These are phyloP conservation scores for Bhutanitis thaidina DNA, from an alignment of 2,888 invertebrate species.

Conservation along the genomic window DNA sequence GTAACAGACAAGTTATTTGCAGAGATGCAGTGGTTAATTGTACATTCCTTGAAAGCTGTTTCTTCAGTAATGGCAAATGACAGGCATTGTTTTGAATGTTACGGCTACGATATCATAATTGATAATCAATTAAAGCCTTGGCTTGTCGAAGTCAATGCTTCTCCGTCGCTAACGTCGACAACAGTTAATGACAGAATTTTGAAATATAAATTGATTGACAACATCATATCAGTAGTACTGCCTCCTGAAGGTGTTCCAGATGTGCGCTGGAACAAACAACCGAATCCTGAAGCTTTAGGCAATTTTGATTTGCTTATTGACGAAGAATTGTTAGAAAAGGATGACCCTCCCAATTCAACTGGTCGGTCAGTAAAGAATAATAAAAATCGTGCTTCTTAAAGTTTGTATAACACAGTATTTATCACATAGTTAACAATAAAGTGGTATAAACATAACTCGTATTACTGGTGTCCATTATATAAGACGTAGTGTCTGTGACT, in stretches of 20 bases:
- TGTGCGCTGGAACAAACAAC: conserved; percentile 92
- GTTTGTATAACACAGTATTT: no score
- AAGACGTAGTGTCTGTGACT: no score
- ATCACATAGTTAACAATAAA: no score
- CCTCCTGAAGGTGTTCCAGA: conserved; percentile 94
- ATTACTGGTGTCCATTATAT: no score
- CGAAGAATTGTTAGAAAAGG: conserved; percentile 87
- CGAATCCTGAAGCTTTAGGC: conserved; percentile 85
- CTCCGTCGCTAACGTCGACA: conserved; percentile 96
- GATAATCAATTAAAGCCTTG: conserved; percentile 96
- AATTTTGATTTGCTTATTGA: conserved; percentile 93
- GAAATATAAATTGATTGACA: conserved; percentile 96
- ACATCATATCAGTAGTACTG: conserved; percentile 93
- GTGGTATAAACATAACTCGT: no score
- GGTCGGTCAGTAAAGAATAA: conserved; percentile 13
- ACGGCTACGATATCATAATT: conserved; percentile 98
- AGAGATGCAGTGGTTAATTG: conserved; percentile 93
- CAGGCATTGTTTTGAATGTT: conserved; percentile 95
- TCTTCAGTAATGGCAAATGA: conserved; percentile 97
- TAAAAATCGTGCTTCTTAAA: conserved; percentile 16
- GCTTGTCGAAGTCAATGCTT: conserved; percentile 96
- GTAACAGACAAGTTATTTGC: conserved; percentile 95
- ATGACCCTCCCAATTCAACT: conserved; percentile 55
- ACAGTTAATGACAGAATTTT: conserved; percentile 96
- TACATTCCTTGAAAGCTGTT: conserved; percentile 96